Evolutionary conservation across 2,113 vertebrate genomes (phyloP).

Genomic region (Caranx melampygus): DNA sequence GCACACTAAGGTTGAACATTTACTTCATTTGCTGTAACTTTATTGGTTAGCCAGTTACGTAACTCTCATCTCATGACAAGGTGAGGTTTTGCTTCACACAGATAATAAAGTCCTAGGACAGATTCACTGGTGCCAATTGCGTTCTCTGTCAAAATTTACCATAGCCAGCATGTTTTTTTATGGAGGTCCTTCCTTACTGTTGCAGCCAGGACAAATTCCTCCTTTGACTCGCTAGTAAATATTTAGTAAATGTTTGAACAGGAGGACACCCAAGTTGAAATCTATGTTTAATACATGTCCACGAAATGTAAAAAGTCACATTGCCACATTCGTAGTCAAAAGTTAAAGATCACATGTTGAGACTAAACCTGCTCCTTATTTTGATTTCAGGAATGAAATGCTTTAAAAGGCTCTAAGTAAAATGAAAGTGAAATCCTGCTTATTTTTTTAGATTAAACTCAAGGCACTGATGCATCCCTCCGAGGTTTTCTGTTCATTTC

Average conservation of each 20-base stretch:
- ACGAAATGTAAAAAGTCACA: accelerated
- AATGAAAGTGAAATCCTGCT: constrained; percentile 36
- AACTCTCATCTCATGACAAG: constrained; percentile 24
- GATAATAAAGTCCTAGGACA: constrained; percentile 37
- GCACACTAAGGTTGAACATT: constrained; percentile 56
- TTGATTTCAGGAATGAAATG: constrained; percentile 14
- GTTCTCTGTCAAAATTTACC: constrained; percentile 27
- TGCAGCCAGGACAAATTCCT: constrained; percentile 18
- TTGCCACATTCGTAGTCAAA: background rate
- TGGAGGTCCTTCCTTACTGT: constrained; percentile 23
- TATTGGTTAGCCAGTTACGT: constrained; percentile 45
- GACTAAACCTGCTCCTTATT: constrained; percentile 13
- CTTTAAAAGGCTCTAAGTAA: constrained; percentile 34
- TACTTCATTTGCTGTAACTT: constrained; percentile 53
- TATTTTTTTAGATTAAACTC: constrained; percentile 29
- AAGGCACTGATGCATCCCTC: constrained; percentile 29
- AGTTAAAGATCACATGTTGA: constrained; percentile 17
- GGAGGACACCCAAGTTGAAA: constrained; percentile 15
- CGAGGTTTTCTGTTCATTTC: constrained; percentile 49
- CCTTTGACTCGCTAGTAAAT: constrained; percentile 28
- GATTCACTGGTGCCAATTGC: constrained; percentile 13
- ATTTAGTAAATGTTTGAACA: constrained; percentile 60
- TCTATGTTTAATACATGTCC: background rate
- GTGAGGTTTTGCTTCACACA: constrained; percentile 23
- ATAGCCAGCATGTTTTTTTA: constrained; percentile 40